Evolutionary conservation across 2,888 invertebrate species (phyloP).

Genomic region (Cheilosia impressa): DNA sequence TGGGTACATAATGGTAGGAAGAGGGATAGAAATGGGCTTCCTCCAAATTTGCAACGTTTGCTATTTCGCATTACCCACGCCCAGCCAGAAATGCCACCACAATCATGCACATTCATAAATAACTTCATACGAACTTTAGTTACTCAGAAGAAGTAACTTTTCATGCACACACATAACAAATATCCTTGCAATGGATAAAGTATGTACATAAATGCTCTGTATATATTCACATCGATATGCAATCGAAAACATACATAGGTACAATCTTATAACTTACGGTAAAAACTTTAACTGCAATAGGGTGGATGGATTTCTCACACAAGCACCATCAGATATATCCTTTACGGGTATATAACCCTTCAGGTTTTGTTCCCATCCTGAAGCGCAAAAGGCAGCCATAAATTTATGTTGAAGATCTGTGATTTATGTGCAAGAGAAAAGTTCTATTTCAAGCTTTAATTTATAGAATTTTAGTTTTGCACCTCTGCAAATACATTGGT

Average conservation of each 20-base stretch:
- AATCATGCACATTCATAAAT: slow-evolving; percentile 66
- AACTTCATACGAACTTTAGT: slow-evolving; percentile 56
- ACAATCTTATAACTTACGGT: slow-evolving; percentile 45
- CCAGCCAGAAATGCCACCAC: slow-evolving; percentile 25
- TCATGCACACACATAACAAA: neutral
- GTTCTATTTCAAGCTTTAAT: slow-evolving; percentile 79
- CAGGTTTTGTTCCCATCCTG: slow-evolving; percentile 37
- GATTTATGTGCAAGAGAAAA: slow-evolving; percentile 80
- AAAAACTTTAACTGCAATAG: slow-evolving; percentile 65
- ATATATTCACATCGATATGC: slow-evolving; percentile 69
- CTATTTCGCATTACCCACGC: slow-evolving; percentile 4
- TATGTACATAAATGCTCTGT: neutral
- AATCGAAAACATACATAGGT: slow-evolving; percentile 60
- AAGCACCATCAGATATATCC: slow-evolving; percentile 11
- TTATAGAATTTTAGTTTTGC: slow-evolving; percentile 74
- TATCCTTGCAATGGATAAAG: slow-evolving; percentile 30
- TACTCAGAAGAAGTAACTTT: slow-evolving; percentile 51
- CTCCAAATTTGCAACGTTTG: slow-evolving; percentile 26
- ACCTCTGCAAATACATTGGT: slow-evolving; percentile 49
- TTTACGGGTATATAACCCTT: slow-evolving; percentile 51
- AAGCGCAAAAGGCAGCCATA: slow-evolving; percentile 80
- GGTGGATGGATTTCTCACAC: slow-evolving; percentile 44
- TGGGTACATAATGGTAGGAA: too few species aligned
- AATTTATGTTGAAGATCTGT: slow-evolving; percentile 83
- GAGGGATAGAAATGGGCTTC: slow-evolving; percentile 2